phyloP scores from a whole-genome alignment of 2,113 vertebrate species.

The Chionodraco myersi region DNA sequence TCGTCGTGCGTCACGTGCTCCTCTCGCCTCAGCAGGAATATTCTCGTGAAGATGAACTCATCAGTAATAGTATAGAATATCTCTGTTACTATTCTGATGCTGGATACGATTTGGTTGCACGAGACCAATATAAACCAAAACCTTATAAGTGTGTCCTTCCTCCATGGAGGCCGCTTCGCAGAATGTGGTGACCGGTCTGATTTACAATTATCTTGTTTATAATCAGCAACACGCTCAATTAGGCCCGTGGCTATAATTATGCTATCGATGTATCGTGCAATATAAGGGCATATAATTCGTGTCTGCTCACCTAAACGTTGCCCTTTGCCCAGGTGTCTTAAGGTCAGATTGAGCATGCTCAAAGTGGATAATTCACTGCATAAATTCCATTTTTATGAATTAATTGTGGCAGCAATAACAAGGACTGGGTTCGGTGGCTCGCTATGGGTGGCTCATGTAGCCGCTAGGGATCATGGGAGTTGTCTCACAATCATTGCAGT shows the following conservation, averaged over 20 bases:
- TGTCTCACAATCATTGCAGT: too few relatives aligned
- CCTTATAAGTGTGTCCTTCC: constrained; percentile 60
- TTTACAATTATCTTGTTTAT: constrained; percentile 26
- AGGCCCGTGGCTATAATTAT: background rate
- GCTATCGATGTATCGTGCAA: too few relatives aligned
- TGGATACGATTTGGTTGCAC: constrained; percentile 65
- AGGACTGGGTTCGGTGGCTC: too few relatives aligned
- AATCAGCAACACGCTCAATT: background rate
- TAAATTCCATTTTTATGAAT: too few relatives aligned
- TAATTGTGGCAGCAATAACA: too few relatives aligned
- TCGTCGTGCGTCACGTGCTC: background rate
- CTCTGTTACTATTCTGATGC: constrained; percentile 80
- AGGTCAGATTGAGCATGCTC: too few relatives aligned
- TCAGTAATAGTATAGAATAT: constrained; percentile 78
- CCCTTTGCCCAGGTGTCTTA: too few relatives aligned
- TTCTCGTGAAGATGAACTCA: constrained; percentile 55
- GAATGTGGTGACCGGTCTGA: constrained; percentile 47
- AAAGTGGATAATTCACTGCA: too few relatives aligned
- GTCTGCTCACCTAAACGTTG: too few relatives aligned
- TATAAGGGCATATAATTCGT: too few relatives aligned
- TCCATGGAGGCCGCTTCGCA: constrained; percentile 52
- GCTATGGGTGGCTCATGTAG: too few relatives aligned
- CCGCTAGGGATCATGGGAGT: too few relatives aligned
- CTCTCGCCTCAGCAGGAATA: constrained; percentile 16
- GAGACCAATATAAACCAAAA: constrained; percentile 79